Conservation (phyloP, 2,888 invertebrate species). For the Phytoseiulus persimilis region DNA sequence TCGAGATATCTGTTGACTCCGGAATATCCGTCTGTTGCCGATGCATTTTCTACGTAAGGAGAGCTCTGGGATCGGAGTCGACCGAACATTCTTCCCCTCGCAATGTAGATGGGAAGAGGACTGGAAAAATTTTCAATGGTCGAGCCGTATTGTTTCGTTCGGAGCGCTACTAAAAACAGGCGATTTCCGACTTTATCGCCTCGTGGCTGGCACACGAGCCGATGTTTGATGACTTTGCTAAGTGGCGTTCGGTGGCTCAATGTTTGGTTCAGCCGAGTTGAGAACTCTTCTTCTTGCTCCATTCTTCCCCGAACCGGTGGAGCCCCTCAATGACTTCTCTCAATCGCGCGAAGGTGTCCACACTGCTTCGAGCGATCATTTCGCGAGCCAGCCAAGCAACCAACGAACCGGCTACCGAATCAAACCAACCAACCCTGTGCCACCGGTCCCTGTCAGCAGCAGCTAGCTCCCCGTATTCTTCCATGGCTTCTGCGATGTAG, state of each 20-base stretch:
- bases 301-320: background rate
- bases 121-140: no score
- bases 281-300: conserved; percentile 5
- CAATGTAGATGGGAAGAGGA: no score
- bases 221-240: background rate
- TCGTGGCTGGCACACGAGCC: background rate
- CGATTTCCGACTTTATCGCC: background rate
- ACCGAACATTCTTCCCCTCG: no score
- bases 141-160: no score
- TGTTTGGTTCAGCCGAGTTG: background rate
- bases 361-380: background rate
- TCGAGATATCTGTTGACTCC: background rate
- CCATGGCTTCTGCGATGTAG: background rate
- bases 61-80: no score
- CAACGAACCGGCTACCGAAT: background rate
- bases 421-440: background rate
- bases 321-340: conserved; percentile 5
- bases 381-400: background rate
- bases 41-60: no score
- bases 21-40: background rate
- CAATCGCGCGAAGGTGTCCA: background rate
- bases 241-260: background rate
- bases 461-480: background rate
- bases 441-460: background rate
- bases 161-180: background rate